Percentiles rank a stretch among this genome's conserved stretches.
These are phyloP conservation scores for Triops cancriformis DNA, from an alignment of 1,140 invertebrate genomes.

Conservation along the genomic window DNA sequence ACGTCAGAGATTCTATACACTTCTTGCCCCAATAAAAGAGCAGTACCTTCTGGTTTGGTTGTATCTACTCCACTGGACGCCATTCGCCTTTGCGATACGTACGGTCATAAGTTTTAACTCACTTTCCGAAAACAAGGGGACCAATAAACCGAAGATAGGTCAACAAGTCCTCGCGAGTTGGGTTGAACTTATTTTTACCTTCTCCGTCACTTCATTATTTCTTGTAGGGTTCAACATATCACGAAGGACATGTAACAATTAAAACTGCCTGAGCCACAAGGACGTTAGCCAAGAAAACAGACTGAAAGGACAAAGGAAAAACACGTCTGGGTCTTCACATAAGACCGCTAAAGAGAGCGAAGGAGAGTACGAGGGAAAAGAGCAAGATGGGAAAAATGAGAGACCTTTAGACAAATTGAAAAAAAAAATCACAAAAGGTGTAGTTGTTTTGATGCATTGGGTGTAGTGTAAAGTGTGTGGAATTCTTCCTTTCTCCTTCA, in stretches of 20 bases:
- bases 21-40: not conserved
- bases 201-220: not conserved
- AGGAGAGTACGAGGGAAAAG: not conserved
- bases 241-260: not conserved
- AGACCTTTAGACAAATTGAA: not conserved
- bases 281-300: not conserved
- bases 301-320: not conserved
- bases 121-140: not conserved
- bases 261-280: not conserved
- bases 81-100: not conserved
- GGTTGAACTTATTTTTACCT: not conserved
- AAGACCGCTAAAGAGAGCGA: not conserved
- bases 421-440: conserved; percentile 1
- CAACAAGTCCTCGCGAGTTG: not conserved
- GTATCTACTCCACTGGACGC: not conserved
- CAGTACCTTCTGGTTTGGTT: not conserved
- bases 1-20: conserved; percentile 10
- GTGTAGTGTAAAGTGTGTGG: conserved; percentile 2
- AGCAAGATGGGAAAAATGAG: not conserved
- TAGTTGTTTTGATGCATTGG: not conserved
- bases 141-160: not conserved
- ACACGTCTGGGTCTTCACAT: not conserved
- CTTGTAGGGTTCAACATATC: not conserved
- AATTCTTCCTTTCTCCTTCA: not conserved
- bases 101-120: not conserved